A percentile compares a stretch with the other conserved stretches of the same genome.
phyloP scores from a whole-genome alignment of 1,140 invertebrate species.

The Phortica variegata region DNA sequence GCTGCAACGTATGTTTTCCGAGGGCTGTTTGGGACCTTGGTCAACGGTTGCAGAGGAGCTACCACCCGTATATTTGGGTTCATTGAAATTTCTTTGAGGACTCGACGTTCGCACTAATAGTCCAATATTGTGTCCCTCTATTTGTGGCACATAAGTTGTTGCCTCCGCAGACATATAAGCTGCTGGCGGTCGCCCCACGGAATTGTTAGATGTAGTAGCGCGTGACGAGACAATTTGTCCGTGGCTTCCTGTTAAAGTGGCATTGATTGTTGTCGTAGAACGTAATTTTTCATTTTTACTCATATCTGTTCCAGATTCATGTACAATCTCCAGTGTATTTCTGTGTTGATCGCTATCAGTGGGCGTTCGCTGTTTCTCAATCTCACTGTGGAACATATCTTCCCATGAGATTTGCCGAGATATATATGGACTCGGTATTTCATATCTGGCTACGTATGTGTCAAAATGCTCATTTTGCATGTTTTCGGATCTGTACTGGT shows the following conservation, averaged over 20 bases:
- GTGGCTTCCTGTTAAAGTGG: slow-evolving; percentile 3
- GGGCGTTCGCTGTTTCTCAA: not conserved
- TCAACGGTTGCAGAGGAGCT: slow-evolving; percentile 11
- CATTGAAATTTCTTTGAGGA: too few species aligned
- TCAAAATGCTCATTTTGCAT: slow-evolving; percentile 33
- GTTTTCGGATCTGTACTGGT: slow-evolving; percentile 46
- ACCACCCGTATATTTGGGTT: too few species aligned
- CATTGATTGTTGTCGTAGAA: too few species aligned
- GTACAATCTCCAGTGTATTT: not conserved
- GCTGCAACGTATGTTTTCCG: slow-evolving; percentile 24
- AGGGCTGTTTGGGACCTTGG: not conserved
- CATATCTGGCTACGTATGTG: slow-evolving; percentile 49
- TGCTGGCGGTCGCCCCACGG: too few species aligned
- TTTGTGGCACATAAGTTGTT: slow-evolving; percentile 36
- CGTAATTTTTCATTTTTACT: too few species aligned
- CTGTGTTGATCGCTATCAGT: too few species aligned
- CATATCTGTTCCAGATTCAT: slow-evolving; percentile 3
- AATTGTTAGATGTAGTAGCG: not conserved
- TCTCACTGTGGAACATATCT: slow-evolving; percentile 17
- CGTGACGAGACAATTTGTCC: slow-evolving; percentile 14
- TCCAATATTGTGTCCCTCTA: slow-evolving; percentile 49
- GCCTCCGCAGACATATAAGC: too few species aligned
- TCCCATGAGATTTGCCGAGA: slow-evolving; percentile 50
- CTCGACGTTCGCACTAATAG: slow-evolving; percentile 36
- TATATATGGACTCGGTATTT: slow-evolving; percentile 44